Evolutionary conservation across 2,888 invertebrate genomes (phyloP).

Genomic region (Augochlorella aurata): DNA sequence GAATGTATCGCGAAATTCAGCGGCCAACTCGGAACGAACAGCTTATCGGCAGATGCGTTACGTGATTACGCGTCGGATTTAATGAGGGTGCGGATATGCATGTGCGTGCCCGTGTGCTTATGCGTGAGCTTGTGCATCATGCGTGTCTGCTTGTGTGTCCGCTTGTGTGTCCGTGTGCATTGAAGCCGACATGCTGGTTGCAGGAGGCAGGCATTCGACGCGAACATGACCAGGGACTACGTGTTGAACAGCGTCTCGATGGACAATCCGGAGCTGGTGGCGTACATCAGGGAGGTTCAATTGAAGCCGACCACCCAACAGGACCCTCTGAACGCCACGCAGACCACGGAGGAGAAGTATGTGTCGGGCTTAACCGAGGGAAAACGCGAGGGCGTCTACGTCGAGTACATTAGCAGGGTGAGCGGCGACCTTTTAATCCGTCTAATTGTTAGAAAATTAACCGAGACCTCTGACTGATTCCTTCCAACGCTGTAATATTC

Average conservation of each 20-base stretch:
- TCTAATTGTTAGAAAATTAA: neutral
- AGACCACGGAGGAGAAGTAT: conserved; percentile 82
- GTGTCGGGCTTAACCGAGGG: conserved; percentile 82
- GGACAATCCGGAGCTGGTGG: conserved; percentile 89
- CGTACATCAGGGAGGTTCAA: conserved; percentile 89
- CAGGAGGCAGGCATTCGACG: conserved; percentile 87
- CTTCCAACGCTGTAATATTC: neutral
- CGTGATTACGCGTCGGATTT: neutral
- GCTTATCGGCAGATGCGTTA: conserved; percentile 3
- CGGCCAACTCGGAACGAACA: neutral
- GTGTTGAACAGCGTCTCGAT: conserved; percentile 89
- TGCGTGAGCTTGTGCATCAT: neutral
- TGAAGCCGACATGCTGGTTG: conserved; percentile 59
- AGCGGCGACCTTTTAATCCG: conserved; percentile 27
- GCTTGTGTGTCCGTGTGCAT: neutral
- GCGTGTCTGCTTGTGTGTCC: neutral
- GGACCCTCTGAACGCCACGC: conserved; percentile 76
- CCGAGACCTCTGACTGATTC: neutral
- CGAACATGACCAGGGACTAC: conserved; percentile 91
- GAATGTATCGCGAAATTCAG: neutral
- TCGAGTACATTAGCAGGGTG: conserved; percentile 79
- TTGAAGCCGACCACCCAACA: conserved; percentile 82
- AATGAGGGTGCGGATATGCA: neutral
- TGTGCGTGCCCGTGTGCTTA: no score
- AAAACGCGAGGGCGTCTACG: conserved; percentile 77